Percentiles rank a stretch among this genome's conserved stretches.
Conservation (phyloP, 2,888 invertebrate species). For the Uloborus plumipes region DNA sequence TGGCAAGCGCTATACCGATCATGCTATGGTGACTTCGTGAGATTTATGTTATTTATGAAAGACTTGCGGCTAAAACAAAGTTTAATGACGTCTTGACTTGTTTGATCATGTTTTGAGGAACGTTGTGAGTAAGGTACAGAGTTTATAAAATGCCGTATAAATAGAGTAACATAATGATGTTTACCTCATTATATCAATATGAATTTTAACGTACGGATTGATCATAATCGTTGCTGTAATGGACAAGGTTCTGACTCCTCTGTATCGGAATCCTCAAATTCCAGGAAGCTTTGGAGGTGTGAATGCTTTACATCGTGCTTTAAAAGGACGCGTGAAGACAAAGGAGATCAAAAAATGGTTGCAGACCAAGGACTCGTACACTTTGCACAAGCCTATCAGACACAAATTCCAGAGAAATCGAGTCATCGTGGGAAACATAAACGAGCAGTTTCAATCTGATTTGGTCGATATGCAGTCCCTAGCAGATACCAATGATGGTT, state of each 20-base stretch:
- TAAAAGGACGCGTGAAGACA: slow-evolving; percentile 5
- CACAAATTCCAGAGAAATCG: slow-evolving; percentile 49
- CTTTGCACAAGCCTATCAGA: slow-evolving; percentile 42
- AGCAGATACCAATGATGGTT: slow-evolving; percentile 64
- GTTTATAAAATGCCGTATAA: too few relatives aligned
- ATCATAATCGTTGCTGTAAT: too few relatives aligned
- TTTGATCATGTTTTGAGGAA: too few relatives aligned
- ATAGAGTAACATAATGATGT: too few relatives aligned
- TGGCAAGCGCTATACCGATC: too few relatives aligned
- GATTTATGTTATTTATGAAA: too few relatives aligned
- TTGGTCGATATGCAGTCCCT: slow-evolving; percentile 63
- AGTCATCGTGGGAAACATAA: slow-evolving; percentile 63
- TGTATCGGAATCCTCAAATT: slow-evolving; percentile 22
- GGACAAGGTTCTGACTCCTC: not conserved
- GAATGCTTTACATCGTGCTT: slow-evolving; percentile 7
- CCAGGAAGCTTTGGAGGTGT: slow-evolving; percentile 30
- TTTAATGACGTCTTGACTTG: too few relatives aligned
- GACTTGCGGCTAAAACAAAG: too few relatives aligned
- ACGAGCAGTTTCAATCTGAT: slow-evolving; percentile 67
- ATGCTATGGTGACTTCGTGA: too few relatives aligned
- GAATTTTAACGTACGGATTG: too few relatives aligned
- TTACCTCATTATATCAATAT: too few relatives aligned
- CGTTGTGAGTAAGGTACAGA: too few relatives aligned
- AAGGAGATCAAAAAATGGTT: slow-evolving; percentile 45
- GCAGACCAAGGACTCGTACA: slow-evolving; percentile 43